Percentiles rank a stretch among this genome's conserved stretches.
Conservation (phyloP, 2,797 vertebrate genomes). For the Melanogrammus aeglefinus region DNA sequence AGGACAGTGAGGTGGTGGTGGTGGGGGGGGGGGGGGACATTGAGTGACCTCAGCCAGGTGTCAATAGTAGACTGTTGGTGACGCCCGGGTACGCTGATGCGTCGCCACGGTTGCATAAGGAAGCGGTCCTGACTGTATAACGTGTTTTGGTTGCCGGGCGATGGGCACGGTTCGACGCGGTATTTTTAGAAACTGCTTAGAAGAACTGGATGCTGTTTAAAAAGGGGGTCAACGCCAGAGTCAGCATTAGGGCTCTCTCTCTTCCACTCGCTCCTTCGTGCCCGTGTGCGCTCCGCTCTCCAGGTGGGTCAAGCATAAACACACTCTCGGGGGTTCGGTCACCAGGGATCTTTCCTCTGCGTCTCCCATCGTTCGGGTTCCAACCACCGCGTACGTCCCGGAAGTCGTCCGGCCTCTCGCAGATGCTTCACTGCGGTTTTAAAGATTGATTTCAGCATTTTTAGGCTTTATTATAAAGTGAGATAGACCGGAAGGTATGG, state of each 20-base stretch:
- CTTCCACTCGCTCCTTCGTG: background rate
- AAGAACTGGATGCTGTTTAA: background rate
- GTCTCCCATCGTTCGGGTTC: background rate
- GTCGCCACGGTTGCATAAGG: background rate
- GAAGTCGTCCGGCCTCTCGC: background rate
- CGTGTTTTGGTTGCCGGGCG: background rate
- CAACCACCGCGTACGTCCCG: background rate
- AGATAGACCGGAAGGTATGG: too few relatives aligned
- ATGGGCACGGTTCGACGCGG: background rate
- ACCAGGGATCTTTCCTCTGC: background rate
- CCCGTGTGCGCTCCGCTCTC: background rate
- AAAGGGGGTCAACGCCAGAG: background rate
- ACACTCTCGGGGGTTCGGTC: background rate
- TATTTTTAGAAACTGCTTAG: constrained; percentile 2
- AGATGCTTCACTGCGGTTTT: background rate
- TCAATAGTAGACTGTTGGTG: too few relatives aligned
- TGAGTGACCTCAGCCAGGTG: too few relatives aligned
- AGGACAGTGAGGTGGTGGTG: background rate
- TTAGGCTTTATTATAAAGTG: too few relatives aligned
- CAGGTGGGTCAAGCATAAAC: background rate
- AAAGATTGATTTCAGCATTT: too few relatives aligned
- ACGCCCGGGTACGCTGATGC: background rate
- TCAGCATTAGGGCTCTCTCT: background rate
- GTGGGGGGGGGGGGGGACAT: too few relatives aligned
- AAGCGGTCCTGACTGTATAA: background rate